A percentile compares a stretch with the other conserved stretches of the same genome.
Conservation (phyloP, 2,113 vertebrate genomes). For the Meles meles region DNA sequence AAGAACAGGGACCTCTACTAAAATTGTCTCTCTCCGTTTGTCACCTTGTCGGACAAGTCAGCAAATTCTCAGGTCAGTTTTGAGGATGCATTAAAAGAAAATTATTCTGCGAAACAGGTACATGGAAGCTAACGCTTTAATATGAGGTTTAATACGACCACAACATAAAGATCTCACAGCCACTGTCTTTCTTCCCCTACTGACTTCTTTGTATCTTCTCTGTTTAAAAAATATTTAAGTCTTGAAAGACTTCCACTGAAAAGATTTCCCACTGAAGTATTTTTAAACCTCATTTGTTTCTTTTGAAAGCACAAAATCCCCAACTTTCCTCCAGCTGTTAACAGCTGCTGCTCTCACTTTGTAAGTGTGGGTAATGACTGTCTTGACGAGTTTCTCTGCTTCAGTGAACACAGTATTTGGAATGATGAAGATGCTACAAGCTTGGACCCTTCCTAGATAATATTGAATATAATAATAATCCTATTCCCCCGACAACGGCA, state of each 20-base stretch:
- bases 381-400: slow-evolving; percentile 34
- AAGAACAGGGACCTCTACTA: not conserved
- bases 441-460: not conserved
- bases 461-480: not conserved
- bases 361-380: slow-evolving; percentile 15
- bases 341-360: not conserved
- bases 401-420: slow-evolving; percentile 10
- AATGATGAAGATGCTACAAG: slow-evolving; percentile 37
- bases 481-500: not conserved
- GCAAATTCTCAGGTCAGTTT: not conserved
- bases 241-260: not conserved
- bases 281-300: slow-evolving; percentile 3
- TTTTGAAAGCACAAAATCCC: slow-evolving; percentile 19
- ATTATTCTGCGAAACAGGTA: not conserved
- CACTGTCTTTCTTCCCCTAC: not conserved
- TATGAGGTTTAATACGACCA: not conserved
- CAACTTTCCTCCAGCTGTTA: not conserved
- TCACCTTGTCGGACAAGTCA: not conserved
- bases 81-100: not conserved
- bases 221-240: slow-evolving; percentile 7
- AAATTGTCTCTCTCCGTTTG: not conserved
- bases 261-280: not conserved
- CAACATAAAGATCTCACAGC: not conserved
- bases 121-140: not conserved
- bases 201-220: not conserved